Evolutionary conservation across 1,140 invertebrate species (phyloP), one percentile per base, ranked within the genome.

Genomic region (Sycobia sp.): DNA sequence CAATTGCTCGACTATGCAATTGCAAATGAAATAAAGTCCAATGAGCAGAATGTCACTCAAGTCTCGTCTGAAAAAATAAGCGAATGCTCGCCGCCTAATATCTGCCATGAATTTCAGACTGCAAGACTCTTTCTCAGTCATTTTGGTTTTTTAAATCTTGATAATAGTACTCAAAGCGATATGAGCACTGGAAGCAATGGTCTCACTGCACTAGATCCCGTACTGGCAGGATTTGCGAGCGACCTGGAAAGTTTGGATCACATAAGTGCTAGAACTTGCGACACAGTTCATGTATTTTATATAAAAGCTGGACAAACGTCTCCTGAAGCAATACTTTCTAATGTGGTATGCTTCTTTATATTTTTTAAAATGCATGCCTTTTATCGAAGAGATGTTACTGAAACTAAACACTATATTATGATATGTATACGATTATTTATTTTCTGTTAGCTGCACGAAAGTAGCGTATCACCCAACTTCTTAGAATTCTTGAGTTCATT

Each of bases 221-320:
- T 85, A 9, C 83, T 86, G 46, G 73, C 86, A 11, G 89, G 88
- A 16, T 93, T 97, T 73, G 87, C 86, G 23, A 76, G 83, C 11
- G 88, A 91, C 65, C 76, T 94, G 14, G 87, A 94, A 72, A 83
- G 84, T 27, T 78, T 97, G 39, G 94, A 96, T 80, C 85, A 85
- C 39, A 89, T 92, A 62, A 93, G 94, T 69, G 86, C 90, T 27
- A 84, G 95, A 66, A 95, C 92, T 7, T 89, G 89, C 71, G 94
- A 98, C 74, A 98, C 96, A 0, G 94, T 93, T 65, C 94, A 97
- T 77, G 86, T 98, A 63, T 97, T 98, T 82, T 99, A 98, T 77
- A 94, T 96, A 0, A 90, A 91, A 76, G 86, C 91, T 43, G 91
- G 92, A 1, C 95, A 98, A 80, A 87, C 85, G 62, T 80, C 78